Percentiles rank a stretch among this genome's conserved stretches.
Conservation (phyloP, 2,888 invertebrate genomes). For the Chrysolina americana region DNA sequence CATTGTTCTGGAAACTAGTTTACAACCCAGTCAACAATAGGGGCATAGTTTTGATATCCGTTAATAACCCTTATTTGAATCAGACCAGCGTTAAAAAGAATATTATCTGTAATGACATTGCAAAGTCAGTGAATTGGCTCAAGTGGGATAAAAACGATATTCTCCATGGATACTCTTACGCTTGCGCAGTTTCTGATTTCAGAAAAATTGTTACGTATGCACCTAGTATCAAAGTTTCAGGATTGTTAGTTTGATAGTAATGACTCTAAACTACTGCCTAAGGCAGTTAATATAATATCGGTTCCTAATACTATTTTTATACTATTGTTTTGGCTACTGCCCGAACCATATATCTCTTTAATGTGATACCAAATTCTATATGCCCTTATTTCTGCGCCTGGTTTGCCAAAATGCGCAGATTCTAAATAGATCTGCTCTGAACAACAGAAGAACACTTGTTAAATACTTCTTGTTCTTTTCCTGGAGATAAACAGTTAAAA, state of each 20-base stretch:
- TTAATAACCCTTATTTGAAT: slow-evolving; percentile 74
- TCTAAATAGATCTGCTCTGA: too few species aligned
- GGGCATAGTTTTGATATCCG: slow-evolving; percentile 75
- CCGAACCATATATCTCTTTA: too few species aligned
- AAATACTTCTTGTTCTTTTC: too few species aligned
- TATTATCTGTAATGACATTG: slow-evolving; percentile 68
- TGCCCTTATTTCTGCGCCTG: too few species aligned
- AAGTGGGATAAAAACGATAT: slow-evolving; percentile 71
- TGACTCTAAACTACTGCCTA: too few species aligned
- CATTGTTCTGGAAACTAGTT: slow-evolving; percentile 74
- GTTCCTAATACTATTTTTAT: too few species aligned
- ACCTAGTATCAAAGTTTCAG: slow-evolving; percentile 71
- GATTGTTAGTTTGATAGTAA: slow-evolving; percentile 53
- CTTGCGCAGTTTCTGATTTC: slow-evolving; percentile 75
- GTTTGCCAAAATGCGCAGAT: too few species aligned
- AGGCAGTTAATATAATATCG: too few species aligned
- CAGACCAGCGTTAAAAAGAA: slow-evolving; percentile 53
- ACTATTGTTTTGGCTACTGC: too few species aligned
- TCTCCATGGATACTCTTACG: slow-evolving; percentile 74
- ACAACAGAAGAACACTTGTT: too few species aligned
- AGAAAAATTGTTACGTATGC: slow-evolving; percentile 71
- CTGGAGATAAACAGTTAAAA: too few species aligned
- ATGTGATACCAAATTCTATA: too few species aligned
- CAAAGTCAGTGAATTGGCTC: slow-evolving; percentile 75
- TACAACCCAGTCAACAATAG: slow-evolving; percentile 71